Conservation (phyloP, 2,797 vertebrate genomes). For the Rhynchonycteris naso region DNA sequence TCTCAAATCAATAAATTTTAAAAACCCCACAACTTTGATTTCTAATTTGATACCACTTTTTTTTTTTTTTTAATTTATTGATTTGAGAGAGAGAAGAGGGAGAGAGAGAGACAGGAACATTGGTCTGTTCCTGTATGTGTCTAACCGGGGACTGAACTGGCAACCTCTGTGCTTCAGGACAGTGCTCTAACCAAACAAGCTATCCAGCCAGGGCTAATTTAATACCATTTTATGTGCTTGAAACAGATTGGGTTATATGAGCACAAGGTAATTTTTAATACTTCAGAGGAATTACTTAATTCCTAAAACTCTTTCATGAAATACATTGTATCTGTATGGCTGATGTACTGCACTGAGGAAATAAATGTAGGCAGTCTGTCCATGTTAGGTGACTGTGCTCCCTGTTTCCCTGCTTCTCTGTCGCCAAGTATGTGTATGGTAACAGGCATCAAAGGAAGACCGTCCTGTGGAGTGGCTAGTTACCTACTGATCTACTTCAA, state of each 20-base stretch:
- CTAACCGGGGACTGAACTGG: no score
- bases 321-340: background rate
- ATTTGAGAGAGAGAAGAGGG: no score
- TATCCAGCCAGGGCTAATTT: background rate
- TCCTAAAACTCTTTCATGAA: background rate
- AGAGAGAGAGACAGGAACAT: no score
- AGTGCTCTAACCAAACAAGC: no score
- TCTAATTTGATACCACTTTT: no score
- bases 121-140: no score
- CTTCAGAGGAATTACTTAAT: conserved; percentile 5
- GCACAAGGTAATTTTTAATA: background rate
- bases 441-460: background rate
- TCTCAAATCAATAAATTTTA: no score
- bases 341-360: background rate
- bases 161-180: no score
- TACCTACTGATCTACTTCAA: background rate
- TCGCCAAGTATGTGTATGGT: background rate
- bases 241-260: conserved; percentile 47
- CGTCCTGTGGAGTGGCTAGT: background rate
- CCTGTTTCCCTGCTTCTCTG: background rate
- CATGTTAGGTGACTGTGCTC: background rate
- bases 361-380: background rate
- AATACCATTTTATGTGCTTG: background rate
- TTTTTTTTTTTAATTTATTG: no score
- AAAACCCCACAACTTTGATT: conserved; percentile 44